Percentiles rank a stretch among this genome's conserved stretches.
These are phyloP conservation scores for Larimichthys crocea DNA, from an alignment of 2,113 vertebrate genomes.

Conservation along the genomic window DNA sequence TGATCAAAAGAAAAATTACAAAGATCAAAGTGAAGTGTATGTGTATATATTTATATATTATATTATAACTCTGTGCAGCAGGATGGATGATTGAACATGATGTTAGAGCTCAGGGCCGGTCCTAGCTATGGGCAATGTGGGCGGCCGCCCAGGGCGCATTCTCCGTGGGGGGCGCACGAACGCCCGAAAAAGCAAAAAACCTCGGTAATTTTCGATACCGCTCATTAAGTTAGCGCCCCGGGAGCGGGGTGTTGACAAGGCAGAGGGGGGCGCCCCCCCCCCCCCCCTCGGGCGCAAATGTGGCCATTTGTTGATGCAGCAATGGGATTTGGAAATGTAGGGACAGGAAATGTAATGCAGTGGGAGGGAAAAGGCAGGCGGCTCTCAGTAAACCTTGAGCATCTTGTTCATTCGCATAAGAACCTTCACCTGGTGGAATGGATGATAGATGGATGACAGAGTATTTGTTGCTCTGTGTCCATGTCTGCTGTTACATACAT, in stretches of 20 bases:
- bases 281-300: no score
- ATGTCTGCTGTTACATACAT: background rate
- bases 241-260: no score
- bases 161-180: no score
- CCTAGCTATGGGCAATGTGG: no score
- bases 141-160: no score
- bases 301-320: slow-evolving; percentile 15
- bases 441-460: background rate
- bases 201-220: no score
- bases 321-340: slow-evolving; percentile 24
- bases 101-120: no score
- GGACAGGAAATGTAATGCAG: slow-evolving; percentile 11
- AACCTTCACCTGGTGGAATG: background rate
- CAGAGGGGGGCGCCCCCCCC: no score
- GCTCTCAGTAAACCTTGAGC: slow-evolving; percentile 5
- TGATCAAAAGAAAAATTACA: background rate
- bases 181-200: no score
- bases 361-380: background rate
- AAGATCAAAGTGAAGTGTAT: background rate
- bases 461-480: background rate
- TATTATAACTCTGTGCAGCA: background rate
- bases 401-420: slow-evolving; percentile 3
- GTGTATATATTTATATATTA: no score
- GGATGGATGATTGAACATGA: background rate
- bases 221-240: no score